These are phyloP conservation scores for Amphipyra tragopoginis DNA, from an alignment of 2,888 invertebrate species.

Conservation along the genomic window DNA sequence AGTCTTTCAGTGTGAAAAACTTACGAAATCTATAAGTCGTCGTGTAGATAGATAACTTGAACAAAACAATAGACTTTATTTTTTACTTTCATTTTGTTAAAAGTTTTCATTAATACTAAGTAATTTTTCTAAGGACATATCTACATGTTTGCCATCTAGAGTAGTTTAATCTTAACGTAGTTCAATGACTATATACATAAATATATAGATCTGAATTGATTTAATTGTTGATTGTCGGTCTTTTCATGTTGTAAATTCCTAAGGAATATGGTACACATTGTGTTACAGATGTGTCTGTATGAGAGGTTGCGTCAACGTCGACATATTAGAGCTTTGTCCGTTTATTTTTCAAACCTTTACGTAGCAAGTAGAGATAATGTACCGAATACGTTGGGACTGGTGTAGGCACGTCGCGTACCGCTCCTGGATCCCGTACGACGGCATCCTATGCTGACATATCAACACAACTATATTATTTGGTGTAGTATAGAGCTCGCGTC, in stretches of 20 bases:
- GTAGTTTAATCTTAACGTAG: slow-evolving; percentile 68
- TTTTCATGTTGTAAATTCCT: slow-evolving; percentile 58
- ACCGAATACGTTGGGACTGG: slow-evolving; percentile 53
- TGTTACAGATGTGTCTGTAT: slow-evolving; percentile 46
- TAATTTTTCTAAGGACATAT: slow-evolving; percentile 73
- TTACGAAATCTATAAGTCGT: slow-evolving; percentile 83
- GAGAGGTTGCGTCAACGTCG: slow-evolving; percentile 43
- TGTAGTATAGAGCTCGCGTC: slow-evolving; percentile 12
- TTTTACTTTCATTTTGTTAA: slow-evolving; percentile 59
- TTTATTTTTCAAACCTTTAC: slow-evolving; percentile 61
- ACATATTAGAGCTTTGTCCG: slow-evolving; percentile 52
- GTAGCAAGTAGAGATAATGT: slow-evolving; percentile 58
- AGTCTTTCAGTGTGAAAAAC: slow-evolving; percentile 89
- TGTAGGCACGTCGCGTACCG: slow-evolving; percentile 13
- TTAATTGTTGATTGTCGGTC: slow-evolving; percentile 60
- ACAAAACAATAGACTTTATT: slow-evolving; percentile 62
- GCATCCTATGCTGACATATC: slow-evolving; percentile 37
- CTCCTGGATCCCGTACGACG: slow-evolving; percentile 6
- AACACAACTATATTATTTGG: slow-evolving; percentile 14
- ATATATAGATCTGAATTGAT: slow-evolving; percentile 78
- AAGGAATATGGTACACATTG: slow-evolving; percentile 53
- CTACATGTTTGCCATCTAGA: slow-evolving; percentile 77
- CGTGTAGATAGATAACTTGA: slow-evolving; percentile 67
- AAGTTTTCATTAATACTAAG: slow-evolving; percentile 64
- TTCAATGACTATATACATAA: slow-evolving; percentile 65